Percentiles rank a stretch among this genome's conserved stretches.
Evolutionary conservation across 2,888 invertebrate genomes (phyloP).

Genomic region (Protophormia terraenovae): DNA sequence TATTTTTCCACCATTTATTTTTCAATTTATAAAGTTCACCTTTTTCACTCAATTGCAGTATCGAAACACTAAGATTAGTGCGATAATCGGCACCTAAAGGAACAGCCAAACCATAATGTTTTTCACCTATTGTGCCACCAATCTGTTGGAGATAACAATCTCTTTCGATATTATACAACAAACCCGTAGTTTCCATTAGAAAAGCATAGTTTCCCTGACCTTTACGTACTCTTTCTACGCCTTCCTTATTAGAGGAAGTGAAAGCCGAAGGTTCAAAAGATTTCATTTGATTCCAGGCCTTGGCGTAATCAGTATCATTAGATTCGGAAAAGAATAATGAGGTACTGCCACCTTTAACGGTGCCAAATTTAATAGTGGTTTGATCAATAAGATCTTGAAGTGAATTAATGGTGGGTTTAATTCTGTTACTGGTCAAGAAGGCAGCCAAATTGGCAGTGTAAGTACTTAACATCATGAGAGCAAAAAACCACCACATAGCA

Average conservation of each 20-base stretch:
- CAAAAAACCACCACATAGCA: slow-evolving; percentile 97
- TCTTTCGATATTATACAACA: slow-evolving; percentile 93
- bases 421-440: slow-evolving; percentile 93
- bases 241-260: slow-evolving; percentile 89
- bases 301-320: slow-evolving; percentile 91
- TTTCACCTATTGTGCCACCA: slow-evolving; percentile 91
- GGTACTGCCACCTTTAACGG: slow-evolving; percentile 93
- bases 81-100: slow-evolving; percentile 91
- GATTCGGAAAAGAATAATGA: slow-evolving; percentile 94
- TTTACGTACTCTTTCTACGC: slow-evolving; percentile 89
- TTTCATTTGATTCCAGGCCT: slow-evolving; percentile 95
- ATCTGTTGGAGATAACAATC: slow-evolving; percentile 91
- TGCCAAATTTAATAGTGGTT: slow-evolving; percentile 96
- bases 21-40: slow-evolving; percentile 91
- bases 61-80: slow-evolving; percentile 91
- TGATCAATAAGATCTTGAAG: slow-evolving; percentile 96
- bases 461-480: slow-evolving; percentile 93
- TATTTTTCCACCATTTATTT: slow-evolving; percentile 94
- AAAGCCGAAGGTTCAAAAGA: slow-evolving; percentile 91
- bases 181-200: slow-evolving; percentile 96
- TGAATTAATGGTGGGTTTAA: slow-evolving; percentile 93
- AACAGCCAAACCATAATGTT: slow-evolving; percentile 96
- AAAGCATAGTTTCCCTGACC: slow-evolving; percentile 93
- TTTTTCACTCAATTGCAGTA: slow-evolving; percentile 94
- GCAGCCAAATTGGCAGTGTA: slow-evolving; percentile 98